A percentile compares a stretch with the other conserved stretches of the same genome.
phyloP scores from a whole-genome alignment of 2,888 invertebrate species.

The Cryptocephalus moraei region DNA sequence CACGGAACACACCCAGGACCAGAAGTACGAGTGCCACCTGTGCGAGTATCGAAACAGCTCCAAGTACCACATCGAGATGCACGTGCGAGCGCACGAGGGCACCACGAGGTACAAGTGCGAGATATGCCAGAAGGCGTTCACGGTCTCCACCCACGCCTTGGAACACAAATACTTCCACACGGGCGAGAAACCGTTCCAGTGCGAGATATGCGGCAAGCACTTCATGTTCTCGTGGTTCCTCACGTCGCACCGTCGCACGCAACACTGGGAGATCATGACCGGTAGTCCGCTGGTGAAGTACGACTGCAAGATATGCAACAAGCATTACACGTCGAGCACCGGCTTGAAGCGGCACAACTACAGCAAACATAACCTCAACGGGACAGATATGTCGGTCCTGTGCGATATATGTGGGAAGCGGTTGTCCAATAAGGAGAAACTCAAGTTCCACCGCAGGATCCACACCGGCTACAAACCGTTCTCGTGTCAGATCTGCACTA shows the following conservation, averaged over 20 bases:
- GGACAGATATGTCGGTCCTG: conserved; percentile 31
- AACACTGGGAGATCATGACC: conserved; percentile 40
- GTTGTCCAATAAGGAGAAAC: conserved; percentile 40
- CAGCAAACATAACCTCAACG: conserved; percentile 38
- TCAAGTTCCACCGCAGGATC: conserved; percentile 43
- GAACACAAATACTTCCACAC: conserved; percentile 40
- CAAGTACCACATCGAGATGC: conserved; percentile 32
- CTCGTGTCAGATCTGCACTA: conserved; percentile 32
- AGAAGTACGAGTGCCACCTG: conserved; percentile 28
- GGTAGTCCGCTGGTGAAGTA: conserved; percentile 35
- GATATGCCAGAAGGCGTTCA: conserved; percentile 40
- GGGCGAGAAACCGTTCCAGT: conserved; percentile 41
- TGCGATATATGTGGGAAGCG: conserved; percentile 50
- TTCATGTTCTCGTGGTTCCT: conserved; percentile 45
- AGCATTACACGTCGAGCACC: conserved; percentile 31
- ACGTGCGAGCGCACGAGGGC: conserved; percentile 36
- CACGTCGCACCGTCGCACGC: conserved; percentile 40
- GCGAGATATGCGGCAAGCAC: conserved; percentile 45
- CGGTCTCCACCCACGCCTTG: conserved; percentile 41
- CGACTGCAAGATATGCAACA: conserved; percentile 33
- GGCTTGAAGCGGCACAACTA: conserved; percentile 29
- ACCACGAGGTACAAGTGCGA: conserved; percentile 41
- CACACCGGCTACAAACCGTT: conserved; percentile 45
- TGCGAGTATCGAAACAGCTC: conserved; percentile 29
- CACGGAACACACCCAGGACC: conserved; percentile 25